These are phyloP conservation scores for Heteromurus nitidus DNA, from an alignment of 2,888 invertebrate genomes.

Conservation along the genomic window DNA sequence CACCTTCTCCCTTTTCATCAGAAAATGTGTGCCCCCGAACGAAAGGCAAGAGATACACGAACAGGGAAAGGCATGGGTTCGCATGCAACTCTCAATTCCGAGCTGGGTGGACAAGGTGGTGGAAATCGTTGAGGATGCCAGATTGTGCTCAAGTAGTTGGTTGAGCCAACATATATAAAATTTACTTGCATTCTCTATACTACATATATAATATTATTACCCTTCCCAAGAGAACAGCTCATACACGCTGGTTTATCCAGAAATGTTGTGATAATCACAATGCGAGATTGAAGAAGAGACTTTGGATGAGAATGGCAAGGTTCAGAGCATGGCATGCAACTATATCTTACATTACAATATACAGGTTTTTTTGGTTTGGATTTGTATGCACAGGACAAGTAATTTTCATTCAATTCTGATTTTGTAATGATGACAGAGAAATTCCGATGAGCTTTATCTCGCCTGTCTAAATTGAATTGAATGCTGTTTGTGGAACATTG, in stretches of 20 bases:
- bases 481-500: too few species aligned
- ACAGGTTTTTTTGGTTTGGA: too few species aligned
- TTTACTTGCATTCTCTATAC: neutral
- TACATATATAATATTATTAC: neutral
- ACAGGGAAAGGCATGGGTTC: neutral
- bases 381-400: too few species aligned
- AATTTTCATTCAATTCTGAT: too few species aligned
- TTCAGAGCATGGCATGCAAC: neutral
- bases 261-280: neutral
- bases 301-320: too few species aligned
- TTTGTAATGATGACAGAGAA: too few species aligned
- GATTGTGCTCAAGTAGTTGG: conserved; percentile 27
- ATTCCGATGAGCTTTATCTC: too few species aligned
- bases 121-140: conserved; percentile 33
- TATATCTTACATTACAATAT: too few species aligned
- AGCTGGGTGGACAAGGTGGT: conserved; percentile 42
- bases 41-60: neutral
- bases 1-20: neutral
- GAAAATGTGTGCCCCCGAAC: neutral
- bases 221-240: neutral
- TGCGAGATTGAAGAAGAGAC: too few species aligned
- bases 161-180: neutral
- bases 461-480: too few species aligned
- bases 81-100: conserved; percentile 16
- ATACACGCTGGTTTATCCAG: neutral